These are phyloP conservation scores for Octodon degus DNA, from an alignment of 2,113 vertebrate genomes.

Conservation along the genomic window DNA sequence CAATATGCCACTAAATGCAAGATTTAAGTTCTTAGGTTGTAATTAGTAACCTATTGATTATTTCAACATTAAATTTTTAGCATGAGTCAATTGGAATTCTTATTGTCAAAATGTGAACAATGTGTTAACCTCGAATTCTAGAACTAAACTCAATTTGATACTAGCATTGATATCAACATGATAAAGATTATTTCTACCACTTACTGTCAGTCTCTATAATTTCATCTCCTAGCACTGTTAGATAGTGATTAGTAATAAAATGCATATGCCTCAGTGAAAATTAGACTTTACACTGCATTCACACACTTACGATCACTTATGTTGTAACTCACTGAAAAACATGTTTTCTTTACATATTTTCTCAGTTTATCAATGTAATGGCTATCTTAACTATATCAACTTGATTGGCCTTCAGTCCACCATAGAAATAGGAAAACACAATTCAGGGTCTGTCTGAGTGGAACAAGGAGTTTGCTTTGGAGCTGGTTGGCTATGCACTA, in stretches of 20 bases:
- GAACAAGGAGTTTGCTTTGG: not conserved
- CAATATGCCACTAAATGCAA: not conserved
- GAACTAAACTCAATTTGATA: conserved; percentile 84
- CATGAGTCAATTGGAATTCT: conserved; percentile 78
- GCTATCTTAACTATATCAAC: not conserved
- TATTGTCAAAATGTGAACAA: conserved; percentile 77
- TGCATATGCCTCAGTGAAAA: conserved; percentile 82
- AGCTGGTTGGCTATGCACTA: not conserved
- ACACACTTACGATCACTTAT: conserved; percentile 75
- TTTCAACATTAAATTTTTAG: conserved; percentile 83
- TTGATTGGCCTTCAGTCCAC: not conserved
- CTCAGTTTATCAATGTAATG: conserved; percentile 69
- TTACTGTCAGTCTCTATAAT: conserved; percentile 79
- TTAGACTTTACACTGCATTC: conserved; percentile 82
- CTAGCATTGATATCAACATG: conserved; percentile 82
- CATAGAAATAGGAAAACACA: not conserved
- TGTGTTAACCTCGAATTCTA: conserved; percentile 79
- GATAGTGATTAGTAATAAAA: conserved; percentile 82
- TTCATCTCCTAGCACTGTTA: conserved; percentile 80
- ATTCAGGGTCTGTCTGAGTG: not conserved
- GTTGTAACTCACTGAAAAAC: conserved; percentile 78
- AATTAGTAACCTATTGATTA: conserved; percentile 69
- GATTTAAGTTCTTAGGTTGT: conserved; percentile 8
- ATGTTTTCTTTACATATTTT: conserved; percentile 60
- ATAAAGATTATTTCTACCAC: conserved; percentile 78